phyloP scores from a whole-genome alignment of 2,888 invertebrate genomes.

The Argyresthia albistria region DNA sequence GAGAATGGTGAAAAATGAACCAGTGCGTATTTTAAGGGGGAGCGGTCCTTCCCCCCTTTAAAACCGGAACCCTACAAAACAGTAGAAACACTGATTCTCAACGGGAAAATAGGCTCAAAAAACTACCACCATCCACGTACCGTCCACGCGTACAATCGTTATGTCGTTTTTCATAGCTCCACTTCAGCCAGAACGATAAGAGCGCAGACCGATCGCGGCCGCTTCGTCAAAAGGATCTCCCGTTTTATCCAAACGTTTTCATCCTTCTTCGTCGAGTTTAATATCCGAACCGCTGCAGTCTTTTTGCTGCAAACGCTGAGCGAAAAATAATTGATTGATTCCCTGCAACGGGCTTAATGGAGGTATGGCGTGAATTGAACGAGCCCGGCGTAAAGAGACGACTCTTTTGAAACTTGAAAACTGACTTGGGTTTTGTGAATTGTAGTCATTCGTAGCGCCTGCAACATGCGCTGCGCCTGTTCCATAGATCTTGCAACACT shows the following conservation, averaged over 20 bases:
- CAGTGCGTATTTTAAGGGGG: too few species aligned
- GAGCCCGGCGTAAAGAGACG: constrained; percentile 4
- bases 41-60: too few species aligned
- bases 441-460: too few species aligned
- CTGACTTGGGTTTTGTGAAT: too few species aligned
- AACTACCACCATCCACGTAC: neutral
- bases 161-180: neutral
- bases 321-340: constrained; percentile 68
- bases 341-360: constrained; percentile 41
- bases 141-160: neutral
- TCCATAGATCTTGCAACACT: too few species aligned
- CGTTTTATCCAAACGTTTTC: constrained; percentile 21
- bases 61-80: too few species aligned
- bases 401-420: too few species aligned
- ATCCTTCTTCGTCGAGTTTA: constrained; percentile 47
- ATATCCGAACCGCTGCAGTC: constrained; percentile 50
- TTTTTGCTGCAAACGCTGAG: constrained; percentile 51
- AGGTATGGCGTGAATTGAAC: constrained; percentile 44
- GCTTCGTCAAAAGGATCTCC: constrained; percentile 54
- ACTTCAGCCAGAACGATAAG: constrained; percentile 33
- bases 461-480: too few species aligned
- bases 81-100: too few species aligned
- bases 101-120: too few species aligned
- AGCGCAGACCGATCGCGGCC: constrained; percentile 44
- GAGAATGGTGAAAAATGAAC: too few species aligned